These are phyloP conservation scores for Tipula unca DNA, from an alignment of 2,888 invertebrate genomes.

Conservation along the genomic window DNA sequence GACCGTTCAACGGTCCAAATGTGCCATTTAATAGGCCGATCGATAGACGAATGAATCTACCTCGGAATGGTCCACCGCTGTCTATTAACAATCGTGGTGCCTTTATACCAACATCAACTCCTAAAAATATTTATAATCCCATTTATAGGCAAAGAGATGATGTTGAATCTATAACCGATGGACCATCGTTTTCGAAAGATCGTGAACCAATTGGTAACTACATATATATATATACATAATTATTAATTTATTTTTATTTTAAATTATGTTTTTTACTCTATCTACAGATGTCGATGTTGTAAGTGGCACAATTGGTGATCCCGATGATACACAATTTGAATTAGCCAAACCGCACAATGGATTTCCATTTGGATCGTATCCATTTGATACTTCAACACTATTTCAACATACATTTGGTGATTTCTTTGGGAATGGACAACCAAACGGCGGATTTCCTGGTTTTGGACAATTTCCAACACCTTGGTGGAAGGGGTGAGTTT, in stretches of 20 bases:
- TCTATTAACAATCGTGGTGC: not conserved
- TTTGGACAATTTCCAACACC: conserved; percentile 26
- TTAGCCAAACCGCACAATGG: conserved; percentile 8
- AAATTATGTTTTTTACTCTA: not conserved
- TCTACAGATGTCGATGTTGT: not conserved
- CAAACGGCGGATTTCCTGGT: not conserved
- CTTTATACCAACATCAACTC: not conserved
- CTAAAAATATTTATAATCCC: not conserved
- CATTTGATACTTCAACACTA: not conserved
- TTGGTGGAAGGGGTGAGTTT: conserved; percentile 41
- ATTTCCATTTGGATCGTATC: conserved; percentile 17
- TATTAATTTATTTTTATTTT: not conserved
- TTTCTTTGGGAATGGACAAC: not conserved
- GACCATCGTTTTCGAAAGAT: not conserved
- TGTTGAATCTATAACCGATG: not conserved
- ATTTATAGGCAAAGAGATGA: conserved; percentile 1
- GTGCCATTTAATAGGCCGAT: not conserved
- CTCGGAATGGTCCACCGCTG: not conserved
- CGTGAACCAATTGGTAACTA: not conserved
- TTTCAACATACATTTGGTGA: conserved; percentile 20
- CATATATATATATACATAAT: not conserved
- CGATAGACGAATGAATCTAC: not conserved
- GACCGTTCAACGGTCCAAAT: not conserved
- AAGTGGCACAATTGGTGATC: conserved; percentile 19
- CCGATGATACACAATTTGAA: conserved; percentile 19